phyloP scores from a whole-genome alignment of 2,888 invertebrate genomes.

The Deilephila elpenor region DNA sequence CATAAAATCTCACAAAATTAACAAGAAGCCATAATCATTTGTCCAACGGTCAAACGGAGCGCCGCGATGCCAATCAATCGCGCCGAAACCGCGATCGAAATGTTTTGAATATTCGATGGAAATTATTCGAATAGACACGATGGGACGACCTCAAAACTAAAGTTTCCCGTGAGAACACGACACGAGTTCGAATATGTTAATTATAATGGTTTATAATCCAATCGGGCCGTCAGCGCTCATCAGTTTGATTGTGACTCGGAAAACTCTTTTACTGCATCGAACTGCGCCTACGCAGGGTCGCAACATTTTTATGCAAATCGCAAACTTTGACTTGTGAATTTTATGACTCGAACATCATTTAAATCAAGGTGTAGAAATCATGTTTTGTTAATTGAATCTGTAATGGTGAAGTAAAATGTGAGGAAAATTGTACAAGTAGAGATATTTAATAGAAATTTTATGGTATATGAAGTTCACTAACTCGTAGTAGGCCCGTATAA shows the following conservation, averaged over 20 bases:
- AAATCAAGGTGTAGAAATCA: too few species aligned
- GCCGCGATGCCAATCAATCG: conserved; percentile 9
- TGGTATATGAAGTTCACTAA: too few species aligned
- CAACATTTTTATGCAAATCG: conserved; percentile 2
- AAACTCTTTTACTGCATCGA: neutral
- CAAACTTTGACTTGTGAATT: too few species aligned
- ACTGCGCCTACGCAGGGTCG: too few species aligned
- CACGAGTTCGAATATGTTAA: conserved; percentile 46
- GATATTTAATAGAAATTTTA: too few species aligned
- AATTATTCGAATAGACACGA: conserved; percentile 42
- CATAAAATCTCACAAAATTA: conserved; percentile 3
- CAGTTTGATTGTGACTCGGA: conserved; percentile 26
- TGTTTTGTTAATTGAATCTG: too few species aligned
- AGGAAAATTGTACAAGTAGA: too few species aligned
- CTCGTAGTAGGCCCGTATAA: too few species aligned
- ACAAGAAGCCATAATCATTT: conserved; percentile 12
- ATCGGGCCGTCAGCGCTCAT: conserved; percentile 19
- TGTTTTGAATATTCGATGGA: conserved; percentile 35
- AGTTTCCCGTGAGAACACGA: conserved; percentile 59
- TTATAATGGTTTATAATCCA: conserved; percentile 39
- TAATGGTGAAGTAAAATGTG: too few species aligned
- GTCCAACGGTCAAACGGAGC: neutral
- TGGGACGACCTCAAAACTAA: conserved; percentile 26
- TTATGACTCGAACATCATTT: too few species aligned
- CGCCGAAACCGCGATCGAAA: conserved; percentile 18